Conservation (phyloP, 64 coral and sea anemone species). For the Stichodactyla helianthus region DNA sequence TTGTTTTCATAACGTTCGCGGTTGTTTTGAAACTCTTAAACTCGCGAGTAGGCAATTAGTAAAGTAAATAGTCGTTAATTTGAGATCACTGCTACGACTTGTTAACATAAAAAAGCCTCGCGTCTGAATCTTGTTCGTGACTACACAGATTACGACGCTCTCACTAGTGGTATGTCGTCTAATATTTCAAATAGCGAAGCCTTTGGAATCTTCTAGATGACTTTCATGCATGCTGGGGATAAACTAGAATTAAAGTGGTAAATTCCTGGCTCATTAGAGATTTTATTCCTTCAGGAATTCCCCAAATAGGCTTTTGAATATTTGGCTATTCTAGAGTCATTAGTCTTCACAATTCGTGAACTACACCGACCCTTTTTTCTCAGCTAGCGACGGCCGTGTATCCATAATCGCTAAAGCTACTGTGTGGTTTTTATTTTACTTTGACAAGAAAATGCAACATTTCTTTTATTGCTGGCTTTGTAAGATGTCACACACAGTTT, state of each 20-base stretch:
- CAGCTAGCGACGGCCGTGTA: no score
- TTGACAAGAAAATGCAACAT: no score
- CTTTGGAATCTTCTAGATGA: background rate
- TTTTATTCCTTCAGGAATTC: background rate
- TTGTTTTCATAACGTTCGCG: background rate
- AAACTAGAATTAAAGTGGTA: background rate
- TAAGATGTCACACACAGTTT: no score
- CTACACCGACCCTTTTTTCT: background rate
- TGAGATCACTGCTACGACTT: background rate
- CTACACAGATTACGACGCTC: background rate
- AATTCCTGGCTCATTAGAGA: constrained; percentile 9
- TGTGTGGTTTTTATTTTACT: no score
- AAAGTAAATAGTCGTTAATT: constrained; percentile 21
- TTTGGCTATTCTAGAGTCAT: background rate
- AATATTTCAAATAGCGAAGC: background rate
- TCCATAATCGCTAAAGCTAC: no score
- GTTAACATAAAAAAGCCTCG: background rate
- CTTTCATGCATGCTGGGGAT: constrained; percentile 1
- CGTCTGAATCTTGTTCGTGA: background rate
- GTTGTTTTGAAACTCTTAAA: constrained; percentile 19
- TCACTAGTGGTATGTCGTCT: background rate
- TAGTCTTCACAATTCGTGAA: background rate
- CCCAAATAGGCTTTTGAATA: constrained; percentile 4
- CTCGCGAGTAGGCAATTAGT: constrained; percentile 12
- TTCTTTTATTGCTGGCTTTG: no score